Conservation (phyloP, 30 jellyfish, hydroid and myxozoan genomes). For the Nemopilema nomurai region DNA sequence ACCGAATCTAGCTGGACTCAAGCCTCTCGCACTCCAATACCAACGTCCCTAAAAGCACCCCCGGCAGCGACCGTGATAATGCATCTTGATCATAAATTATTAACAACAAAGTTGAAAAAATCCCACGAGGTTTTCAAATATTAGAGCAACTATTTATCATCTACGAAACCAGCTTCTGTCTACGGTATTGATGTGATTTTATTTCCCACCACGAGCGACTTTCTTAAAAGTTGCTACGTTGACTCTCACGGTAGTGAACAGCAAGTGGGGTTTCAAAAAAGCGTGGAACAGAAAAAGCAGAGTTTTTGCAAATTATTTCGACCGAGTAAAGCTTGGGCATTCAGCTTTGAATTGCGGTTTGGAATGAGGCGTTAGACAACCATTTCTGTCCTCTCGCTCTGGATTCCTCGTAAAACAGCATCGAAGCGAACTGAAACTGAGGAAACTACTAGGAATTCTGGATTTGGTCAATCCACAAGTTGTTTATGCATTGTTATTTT, state of each 20-base stretch:
- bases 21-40: background rate
- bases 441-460: background rate
- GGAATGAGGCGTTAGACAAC: too few relatives aligned
- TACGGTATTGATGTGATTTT: background rate
- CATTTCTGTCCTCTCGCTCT: too few relatives aligned
- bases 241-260: too few relatives aligned
- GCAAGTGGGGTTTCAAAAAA: too few relatives aligned
- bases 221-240: too few relatives aligned
- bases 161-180: background rate
- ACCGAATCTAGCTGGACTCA: background rate
- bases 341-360: too few relatives aligned
- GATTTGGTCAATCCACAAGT: background rate
- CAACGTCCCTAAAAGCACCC: background rate
- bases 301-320: too few relatives aligned
- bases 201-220: background rate
- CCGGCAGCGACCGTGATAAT: background rate
- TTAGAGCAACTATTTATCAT: background rate
- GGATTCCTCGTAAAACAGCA: too few relatives aligned
- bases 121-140: background rate
- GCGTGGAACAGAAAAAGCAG: too few relatives aligned
- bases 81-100: background rate
- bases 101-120: background rate
- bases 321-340: too few relatives aligned
- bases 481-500: background rate
- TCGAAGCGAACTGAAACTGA: too few relatives aligned